Base-by-base conservation (phyloP, 2,888 invertebrate species). In the Oscheius sp. region DNA sequence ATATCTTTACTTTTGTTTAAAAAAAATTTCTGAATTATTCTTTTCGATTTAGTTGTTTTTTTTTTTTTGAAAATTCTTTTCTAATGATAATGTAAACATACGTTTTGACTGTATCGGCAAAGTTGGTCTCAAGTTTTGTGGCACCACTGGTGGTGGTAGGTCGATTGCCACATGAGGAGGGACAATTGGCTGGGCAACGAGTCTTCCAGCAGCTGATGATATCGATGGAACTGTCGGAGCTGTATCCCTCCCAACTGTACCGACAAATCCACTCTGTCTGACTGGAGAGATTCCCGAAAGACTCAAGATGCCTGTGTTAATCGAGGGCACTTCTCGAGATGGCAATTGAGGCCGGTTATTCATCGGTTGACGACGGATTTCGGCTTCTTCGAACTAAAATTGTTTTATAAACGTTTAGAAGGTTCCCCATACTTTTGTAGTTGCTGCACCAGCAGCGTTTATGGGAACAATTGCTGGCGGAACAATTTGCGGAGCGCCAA, bases 371-470 rank as follows among this genome's bases (percentile, higher is more conserved):
- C 67, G 24, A n/a, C 64, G n/a, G 26, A 45, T 64, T 33, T 47
- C 59, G n/a, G 41, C n/a, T n/a, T n/a, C n/a, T n/a, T n/a, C n/a
- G n/a, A n/a, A n/a, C n/a, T n/a, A n/a, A n/a, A n/a, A n/a, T n/a
- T n/a, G n/a, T n/a, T n/a, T n/a, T n/a, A n/a, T n/a, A n/a, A n/a
- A n/a, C n/a, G n/a, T n/a, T n/a, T n/a, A n/a, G n/a, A n/a, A n/a
- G n/a, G n/a, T n/a, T n/a, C n/a, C n/a, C n/a, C n/a, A n/a, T n/a
- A n/a, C n/a, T n/a, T n/a, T n/a, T n/a, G n/a, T n/a, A n/a, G n/a
- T n/a, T n/a, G n/a, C n/a, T n/a, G n/a, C 78, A 56, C 79, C 68
- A 28, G 74, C 66, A 67, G 74, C 77, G 63, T 80, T 80, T 28
- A 80, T 63, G 0, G 79, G 79, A 1, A 74, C 73, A 17, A 80